Percentiles rank a stretch among this genome's conserved stretches.
Evolutionary conservation across 2,888 invertebrate species (phyloP).

Genomic region (Cyclophora punctaria): DNA sequence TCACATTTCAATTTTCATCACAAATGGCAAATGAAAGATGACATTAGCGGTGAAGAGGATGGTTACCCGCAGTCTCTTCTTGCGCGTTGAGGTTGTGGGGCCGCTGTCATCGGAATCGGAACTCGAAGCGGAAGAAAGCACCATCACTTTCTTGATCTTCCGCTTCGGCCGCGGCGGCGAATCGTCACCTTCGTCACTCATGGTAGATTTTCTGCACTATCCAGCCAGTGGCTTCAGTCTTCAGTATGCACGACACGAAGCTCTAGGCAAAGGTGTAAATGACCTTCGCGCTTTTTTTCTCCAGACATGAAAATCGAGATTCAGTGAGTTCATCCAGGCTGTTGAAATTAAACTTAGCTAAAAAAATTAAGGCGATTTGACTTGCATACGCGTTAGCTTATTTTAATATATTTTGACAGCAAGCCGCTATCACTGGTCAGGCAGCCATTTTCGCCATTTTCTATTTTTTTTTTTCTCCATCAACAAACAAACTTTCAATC

Average conservation of each 20-base stretch:
- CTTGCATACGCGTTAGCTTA: constrained; percentile 43
- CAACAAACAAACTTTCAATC: background rate
- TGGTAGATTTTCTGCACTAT: constrained; percentile 32
- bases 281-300: constrained; percentile 47
- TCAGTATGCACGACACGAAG: constrained; percentile 56
- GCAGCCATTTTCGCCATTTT: constrained; percentile 75
- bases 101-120: constrained; percentile 67
- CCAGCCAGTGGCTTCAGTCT: constrained; percentile 26
- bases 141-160: constrained; percentile 50
- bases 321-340: constrained; percentile 42
- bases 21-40: background rate
- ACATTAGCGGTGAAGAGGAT: constrained; percentile 1
- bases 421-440: constrained; percentile 66
- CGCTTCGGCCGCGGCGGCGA: constrained; percentile 49
- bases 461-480: constrained; percentile 26
- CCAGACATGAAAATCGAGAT: constrained; percentile 31
- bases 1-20: constrained; percentile 4
- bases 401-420: constrained; percentile 70
- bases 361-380: constrained; percentile 27
- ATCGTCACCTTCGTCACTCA: constrained; percentile 64
- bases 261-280: constrained; percentile 60
- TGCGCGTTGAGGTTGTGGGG: constrained; percentile 49
- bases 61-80: constrained; percentile 65
- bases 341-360: constrained; percentile 30
- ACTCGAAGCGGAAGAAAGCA: constrained; percentile 49